These are phyloP conservation scores for Apis laboriosa DNA, from an alignment of 1,140 invertebrate species.

Conservation along the genomic window DNA sequence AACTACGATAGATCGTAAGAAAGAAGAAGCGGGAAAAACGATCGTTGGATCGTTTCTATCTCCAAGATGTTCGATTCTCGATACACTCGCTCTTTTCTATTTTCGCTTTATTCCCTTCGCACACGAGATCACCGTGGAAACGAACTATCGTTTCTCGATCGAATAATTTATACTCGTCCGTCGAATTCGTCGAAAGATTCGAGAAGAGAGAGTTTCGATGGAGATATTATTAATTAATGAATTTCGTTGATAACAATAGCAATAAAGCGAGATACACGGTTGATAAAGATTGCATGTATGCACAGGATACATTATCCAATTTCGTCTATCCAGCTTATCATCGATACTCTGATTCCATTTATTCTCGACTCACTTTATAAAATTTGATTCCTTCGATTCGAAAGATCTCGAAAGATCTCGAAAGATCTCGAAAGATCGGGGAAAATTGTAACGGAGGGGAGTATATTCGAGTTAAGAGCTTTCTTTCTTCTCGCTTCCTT, in stretches of 20 bases:
- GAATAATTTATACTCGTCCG: conserved; percentile 61
- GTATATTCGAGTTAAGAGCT: too few relatives aligned
- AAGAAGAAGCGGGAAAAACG: too few relatives aligned
- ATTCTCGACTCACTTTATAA: not conserved
- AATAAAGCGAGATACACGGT: too few relatives aligned
- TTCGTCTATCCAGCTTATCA: conserved; percentile 33
- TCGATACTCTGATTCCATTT: conserved; percentile 10
- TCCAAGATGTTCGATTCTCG: conserved; percentile 61
- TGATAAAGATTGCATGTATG: too few relatives aligned
- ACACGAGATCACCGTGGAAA: conserved; percentile 6
- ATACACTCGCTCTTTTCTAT: conserved; percentile 58
- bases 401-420: too few relatives aligned
- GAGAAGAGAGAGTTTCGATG: too few relatives aligned
- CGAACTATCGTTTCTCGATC: conserved; percentile 60
- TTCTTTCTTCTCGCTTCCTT: not conserved
- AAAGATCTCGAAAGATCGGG: too few relatives aligned
- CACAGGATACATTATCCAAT: conserved; percentile 29
- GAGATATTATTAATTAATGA: too few relatives aligned
- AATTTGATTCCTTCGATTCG: not conserved
- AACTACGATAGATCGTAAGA: conserved; percentile 53
- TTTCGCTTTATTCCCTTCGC: conserved; percentile 44
- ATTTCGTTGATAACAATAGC: too few relatives aligned
- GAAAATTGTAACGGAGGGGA: not conserved
- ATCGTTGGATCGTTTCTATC: conserved; percentile 59
- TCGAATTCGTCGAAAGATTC: conserved; percentile 20